Percentiles rank a stretch among this genome's conserved stretches.
These are phyloP conservation scores for Aphelenchoides fujianensis DNA, from an alignment of 1,140 invertebrate species.

Conservation along the genomic window DNA sequence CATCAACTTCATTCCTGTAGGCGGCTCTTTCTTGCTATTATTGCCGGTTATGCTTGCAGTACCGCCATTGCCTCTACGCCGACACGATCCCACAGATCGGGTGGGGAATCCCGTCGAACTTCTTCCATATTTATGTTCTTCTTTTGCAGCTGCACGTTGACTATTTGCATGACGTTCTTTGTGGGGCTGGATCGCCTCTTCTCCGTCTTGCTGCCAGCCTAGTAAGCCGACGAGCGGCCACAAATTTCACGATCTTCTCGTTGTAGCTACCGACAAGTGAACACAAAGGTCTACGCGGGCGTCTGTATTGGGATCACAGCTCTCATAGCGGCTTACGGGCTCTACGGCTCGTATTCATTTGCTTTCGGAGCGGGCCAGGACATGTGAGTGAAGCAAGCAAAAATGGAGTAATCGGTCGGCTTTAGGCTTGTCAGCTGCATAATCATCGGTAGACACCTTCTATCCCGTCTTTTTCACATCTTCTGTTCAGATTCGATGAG, in stretches of 20 bases:
- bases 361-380: not conserved
- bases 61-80: not conserved
- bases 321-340: not conserved
- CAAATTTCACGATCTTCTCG: not conserved
- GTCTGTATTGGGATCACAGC: not conserved
- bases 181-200: slow-evolving; percentile 8
- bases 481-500: not conserved
- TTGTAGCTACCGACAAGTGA: not conserved
- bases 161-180: not conserved
- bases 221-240: not conserved
- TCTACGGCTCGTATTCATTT: not conserved
- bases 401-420: too few species aligned
- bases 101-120: too few species aligned
- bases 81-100: not conserved
- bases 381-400: too few species aligned
- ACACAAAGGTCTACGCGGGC: not conserved
- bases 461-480: too few species aligned
- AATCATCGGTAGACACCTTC: slow-evolving; percentile 8
- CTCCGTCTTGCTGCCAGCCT: not conserved
- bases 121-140: too few species aligned
- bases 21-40: too few species aligned
- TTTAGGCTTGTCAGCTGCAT: not conserved
- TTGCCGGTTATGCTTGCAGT: too few species aligned
- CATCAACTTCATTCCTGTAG: slow-evolving; percentile 1
- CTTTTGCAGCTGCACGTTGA: too few species aligned